Evolutionary conservation across 92 coral and sea anemone genomes (phyloP), one percentile per base, ranked within the genome.

Genomic region (Parazoanthus atlanticus): DNA sequence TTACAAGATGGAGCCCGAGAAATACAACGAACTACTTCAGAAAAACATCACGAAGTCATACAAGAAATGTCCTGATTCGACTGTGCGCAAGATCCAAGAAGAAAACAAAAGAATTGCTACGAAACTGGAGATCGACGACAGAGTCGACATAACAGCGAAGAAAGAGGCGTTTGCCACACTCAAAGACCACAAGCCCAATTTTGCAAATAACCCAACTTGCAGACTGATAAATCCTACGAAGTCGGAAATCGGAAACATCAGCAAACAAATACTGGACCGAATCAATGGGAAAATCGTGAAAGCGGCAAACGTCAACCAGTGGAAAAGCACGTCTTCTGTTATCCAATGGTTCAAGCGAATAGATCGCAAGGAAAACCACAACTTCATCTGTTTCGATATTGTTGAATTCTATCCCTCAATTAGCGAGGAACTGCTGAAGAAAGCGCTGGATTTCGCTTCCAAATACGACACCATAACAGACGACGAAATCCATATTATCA

Each of bases 191-290:
- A 8, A 69, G 28, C 74, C 74, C 23, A 69, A 69, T 69, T 69
- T 69, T 69, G 32, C 28, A 29, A 69, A 69, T 32, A 69, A 46
- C 28, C 58, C 89, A 9, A 86, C 82, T 66, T 86, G 82, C 80
- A 12, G 46, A 82, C 56, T 64, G 32, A 82, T 82, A 28, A 82
- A 64, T 58, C 86, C 77, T 38, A 82, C 16, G 34, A 82, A 82
- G 56, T 82, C 77, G 13, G 88, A 70, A 71, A 84, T 84, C 58
- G 66, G 88, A 46, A 84, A 33, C 54, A 84, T 84, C 13, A 84
- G 79, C 79, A 84, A 84, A 76, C 56, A 8, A 36, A 67, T 84
- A 41, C 73, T 66, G 9, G 88, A 84, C 88, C 61, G 88, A 70
- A 70, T 84, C 17, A 70, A 84, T 1, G n/a, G 23, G 15, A 84